phyloP scores from a whole-genome alignment of 2,113 vertebrate genomes.

The Notothenia coriiceps region DNA sequence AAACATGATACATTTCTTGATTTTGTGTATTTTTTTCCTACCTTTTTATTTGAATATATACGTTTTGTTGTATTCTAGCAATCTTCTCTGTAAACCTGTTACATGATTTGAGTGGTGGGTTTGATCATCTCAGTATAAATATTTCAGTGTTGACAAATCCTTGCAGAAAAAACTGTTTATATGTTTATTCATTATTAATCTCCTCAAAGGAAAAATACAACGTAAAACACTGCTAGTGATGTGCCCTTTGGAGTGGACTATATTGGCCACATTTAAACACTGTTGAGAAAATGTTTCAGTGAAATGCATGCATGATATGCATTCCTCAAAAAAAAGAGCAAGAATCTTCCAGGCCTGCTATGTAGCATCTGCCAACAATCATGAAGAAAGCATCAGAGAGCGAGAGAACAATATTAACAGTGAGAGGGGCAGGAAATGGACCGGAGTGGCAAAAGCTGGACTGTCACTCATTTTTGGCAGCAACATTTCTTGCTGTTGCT shows the following conservation, averaged over 20 bases:
- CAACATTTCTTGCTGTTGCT: conserved; percentile 5
- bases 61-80: neutral
- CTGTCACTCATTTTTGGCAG: conserved; percentile 15
- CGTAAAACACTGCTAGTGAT: neutral
- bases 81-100: no score
- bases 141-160: neutral
- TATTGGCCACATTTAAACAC: neutral
- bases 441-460: neutral
- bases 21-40: neutral
- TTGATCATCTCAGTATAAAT: neutral
- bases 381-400: conserved; percentile 1
- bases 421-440: conserved; percentile 4
- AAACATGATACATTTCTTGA: neutral
- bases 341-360: neutral
- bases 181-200: neutral
- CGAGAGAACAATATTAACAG: conserved; percentile 9
- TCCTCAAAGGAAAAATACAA: neutral
- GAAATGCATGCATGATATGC: neutral
- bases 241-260: neutral
- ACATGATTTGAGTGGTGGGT: neutral
- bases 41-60: neutral
- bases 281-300: neutral
- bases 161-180: neutral
- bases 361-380: neutral
- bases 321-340: neutral